Conservation (phyloP, 1,140 invertebrate species). For the Teleogryllus occipitalis region DNA sequence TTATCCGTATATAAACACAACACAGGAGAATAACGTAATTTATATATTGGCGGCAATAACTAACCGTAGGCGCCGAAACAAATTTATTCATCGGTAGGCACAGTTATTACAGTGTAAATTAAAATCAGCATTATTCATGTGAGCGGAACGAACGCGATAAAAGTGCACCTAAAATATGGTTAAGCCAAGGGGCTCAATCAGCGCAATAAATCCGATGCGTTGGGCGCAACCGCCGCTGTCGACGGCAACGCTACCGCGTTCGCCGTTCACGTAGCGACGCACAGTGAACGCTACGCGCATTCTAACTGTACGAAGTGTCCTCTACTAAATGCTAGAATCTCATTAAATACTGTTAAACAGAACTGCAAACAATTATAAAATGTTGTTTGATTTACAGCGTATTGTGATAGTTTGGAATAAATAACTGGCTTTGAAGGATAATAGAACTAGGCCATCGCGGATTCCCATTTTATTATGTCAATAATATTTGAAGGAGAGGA, state of each 20-base stretch:
- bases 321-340: no score
- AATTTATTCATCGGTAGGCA: neutral
- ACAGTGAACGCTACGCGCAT: no score
- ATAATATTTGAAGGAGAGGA: no score
- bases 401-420: no score
- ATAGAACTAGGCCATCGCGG: no score
- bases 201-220: neutral
- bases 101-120: neutral
- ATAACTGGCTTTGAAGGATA: no score
- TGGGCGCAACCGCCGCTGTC: neutral
- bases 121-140: neutral
- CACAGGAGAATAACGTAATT: neutral
- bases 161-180: neutral
- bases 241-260: neutral
- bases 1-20: neutral
- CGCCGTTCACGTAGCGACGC: no score
- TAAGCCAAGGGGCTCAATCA: neutral
- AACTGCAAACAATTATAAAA: no score
- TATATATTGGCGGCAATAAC: neutral
- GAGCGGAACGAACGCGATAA: neutral
- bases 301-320: no score
- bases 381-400: no score
- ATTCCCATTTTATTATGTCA: no score
- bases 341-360: no score
- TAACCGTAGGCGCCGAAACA: neutral